These are phyloP conservation scores for Drosophila mauritiana DNA, from an alignment of 1,140 invertebrate genomes.

Conservation along the genomic window DNA sequence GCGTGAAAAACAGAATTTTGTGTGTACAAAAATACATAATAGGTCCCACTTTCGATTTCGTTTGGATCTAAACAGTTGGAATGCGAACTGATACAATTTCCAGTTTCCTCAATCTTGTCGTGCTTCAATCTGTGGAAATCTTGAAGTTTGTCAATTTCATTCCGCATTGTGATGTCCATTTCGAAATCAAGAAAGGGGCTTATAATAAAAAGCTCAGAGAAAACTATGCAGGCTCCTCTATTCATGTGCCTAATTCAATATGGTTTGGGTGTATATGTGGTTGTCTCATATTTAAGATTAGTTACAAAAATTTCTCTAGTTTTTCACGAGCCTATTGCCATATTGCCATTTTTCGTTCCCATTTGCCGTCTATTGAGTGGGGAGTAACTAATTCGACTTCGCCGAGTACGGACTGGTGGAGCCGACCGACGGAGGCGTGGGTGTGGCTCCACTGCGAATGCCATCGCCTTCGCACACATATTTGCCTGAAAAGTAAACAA, in stretches of 20 bases:
- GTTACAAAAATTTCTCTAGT: constrained; percentile 68
- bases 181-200: background rate
- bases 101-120: background rate
- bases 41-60: background rate
- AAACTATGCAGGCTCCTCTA: constrained; percentile 42
- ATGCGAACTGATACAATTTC: constrained; percentile 7
- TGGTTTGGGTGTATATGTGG: constrained; percentile 15
- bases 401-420: constrained; percentile 84
- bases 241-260: constrained; percentile 39
- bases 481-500: constrained; percentile 87
- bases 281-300: constrained; percentile 44
- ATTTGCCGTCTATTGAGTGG: constrained; percentile 24
- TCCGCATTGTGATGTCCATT: constrained; percentile 1
- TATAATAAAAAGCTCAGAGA: constrained; percentile 59
- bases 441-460: constrained; percentile 77
- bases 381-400: constrained; percentile 74
- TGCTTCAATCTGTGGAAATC: background rate
- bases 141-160: constrained; percentile 5
- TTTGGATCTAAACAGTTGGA: background rate
- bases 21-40: constrained; percentile 64
- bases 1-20: constrained; percentile 41
- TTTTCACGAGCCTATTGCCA: constrained; percentile 71
- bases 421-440: constrained; percentile 84
- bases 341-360: constrained; percentile 52
- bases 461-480: constrained; percentile 95